Percentiles rank a stretch among this genome's conserved stretches.
Evolutionary conservation across 2,888 invertebrate genomes (phyloP).

Genomic region (Acheta domesticus): DNA sequence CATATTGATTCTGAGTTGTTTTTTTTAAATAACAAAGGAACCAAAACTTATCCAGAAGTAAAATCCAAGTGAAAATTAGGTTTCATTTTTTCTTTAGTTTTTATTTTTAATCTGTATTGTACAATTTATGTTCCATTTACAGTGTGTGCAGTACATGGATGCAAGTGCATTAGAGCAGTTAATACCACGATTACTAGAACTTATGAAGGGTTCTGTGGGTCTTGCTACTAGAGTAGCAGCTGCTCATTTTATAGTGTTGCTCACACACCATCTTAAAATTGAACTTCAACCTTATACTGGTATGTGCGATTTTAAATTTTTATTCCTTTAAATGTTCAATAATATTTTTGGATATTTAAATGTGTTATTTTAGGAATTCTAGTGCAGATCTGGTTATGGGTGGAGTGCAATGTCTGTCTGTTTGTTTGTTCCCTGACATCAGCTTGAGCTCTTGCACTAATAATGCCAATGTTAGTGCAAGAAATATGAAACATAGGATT

Average conservation of each 20-base stretch:
- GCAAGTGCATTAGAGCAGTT: constrained; percentile 72
- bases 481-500: no score
- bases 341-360: no score
- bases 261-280: constrained; percentile 47
- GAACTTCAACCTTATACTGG: constrained; percentile 60
- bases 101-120: no score
- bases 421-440: background rate
- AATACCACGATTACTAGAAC: constrained; percentile 75
- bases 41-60: no score
- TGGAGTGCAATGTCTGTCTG: background rate
- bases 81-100: no score
- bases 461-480: no score
- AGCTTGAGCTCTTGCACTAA: no score
- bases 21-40: no score
- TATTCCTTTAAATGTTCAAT: no score
- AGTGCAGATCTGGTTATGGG: constrained; percentile 1
- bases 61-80: no score
- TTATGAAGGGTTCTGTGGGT: constrained; percentile 74
- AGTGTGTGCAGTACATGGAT: constrained; percentile 71
- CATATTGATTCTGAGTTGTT: no score
- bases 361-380: background rate
- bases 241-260: constrained; percentile 71
- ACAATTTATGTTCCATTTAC: constrained; percentile 35
- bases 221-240: constrained; percentile 81
- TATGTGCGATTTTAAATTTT: constrained; percentile 35